Base-by-base conservation (phyloP, 2,888 invertebrate genomes). In the Cremastobaeus sp. region DNA sequence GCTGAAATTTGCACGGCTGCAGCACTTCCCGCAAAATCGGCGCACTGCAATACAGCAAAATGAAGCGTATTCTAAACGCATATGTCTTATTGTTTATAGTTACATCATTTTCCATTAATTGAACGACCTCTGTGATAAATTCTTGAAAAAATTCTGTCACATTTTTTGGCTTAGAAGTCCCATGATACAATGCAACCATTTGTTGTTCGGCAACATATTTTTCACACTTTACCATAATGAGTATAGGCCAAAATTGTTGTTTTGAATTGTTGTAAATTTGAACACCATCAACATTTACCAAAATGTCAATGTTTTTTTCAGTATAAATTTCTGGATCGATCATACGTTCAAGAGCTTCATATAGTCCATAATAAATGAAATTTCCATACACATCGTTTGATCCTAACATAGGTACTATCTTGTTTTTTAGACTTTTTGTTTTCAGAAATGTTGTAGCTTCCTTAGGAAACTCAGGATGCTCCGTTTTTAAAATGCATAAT, bases 81-180 rank as follows among this genome's bases (percentile, higher is more conserved):
- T n/a, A n/a, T n/a, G n/a, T n/a, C n/a, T n/a, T n/a, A n/a, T n/a
- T n/a, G n/a, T n/a, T n/a, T n/a, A n/a, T n/a, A n/a, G n/a, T n/a
- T n/a, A n/a, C n/a, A n/a, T n/a, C n/a, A n/a, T n/a, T n/a, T n/a
- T n/a, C n/a, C n/a, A n/a, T n/a, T n/a, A n/a, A n/a, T n/a, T n/a
- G n/a, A n/a, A n/a, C n/a, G n/a, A n/a, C n/a, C n/a, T n/a, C n/a
- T n/a, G n/a, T n/a, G n/a, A n/a, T n/a, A n/a, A n/a, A n/a, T n/a
- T n/a, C n/a, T n/a, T n/a, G n/a, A n/a, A n/a, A n/a, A n/a, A n/a
- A n/a, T n/a, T n/a, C n/a, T n/a, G n/a, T n/a, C n/a, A n/a, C n/a
- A n/a, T n/a, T n/a, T n/a, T n/a, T n/a, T 70, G 5, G 76, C 35
- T 78, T 77, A 1, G 76, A 74, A 3, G 41, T 21, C 3, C 60